Conservation (phyloP, 2,113 vertebrate species). For the Speoplatyrhinus poulsoni region DNA sequence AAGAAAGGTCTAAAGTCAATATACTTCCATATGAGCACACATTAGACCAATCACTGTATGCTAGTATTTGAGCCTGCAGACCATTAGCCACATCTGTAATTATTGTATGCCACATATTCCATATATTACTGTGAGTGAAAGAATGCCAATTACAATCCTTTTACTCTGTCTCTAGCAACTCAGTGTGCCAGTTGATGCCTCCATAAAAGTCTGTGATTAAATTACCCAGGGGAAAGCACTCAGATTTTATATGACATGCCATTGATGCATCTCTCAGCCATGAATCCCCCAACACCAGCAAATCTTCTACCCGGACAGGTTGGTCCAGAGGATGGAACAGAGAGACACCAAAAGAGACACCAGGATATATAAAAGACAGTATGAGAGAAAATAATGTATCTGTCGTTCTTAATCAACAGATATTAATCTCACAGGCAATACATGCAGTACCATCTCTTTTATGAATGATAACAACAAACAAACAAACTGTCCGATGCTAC, state of each 20-base stretch:
- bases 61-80: constrained; percentile 54
- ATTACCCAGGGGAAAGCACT: constrained; percentile 67
- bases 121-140: constrained; percentile 70
- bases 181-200: constrained; percentile 58
- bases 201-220: constrained; percentile 69
- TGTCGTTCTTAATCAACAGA: constrained; percentile 27
- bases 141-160: constrained; percentile 70
- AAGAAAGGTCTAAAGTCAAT: constrained; percentile 54
- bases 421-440: constrained; percentile 21
- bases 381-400: background rate
- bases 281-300: constrained; percentile 59
- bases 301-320: constrained; percentile 62
- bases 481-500: constrained; percentile 12
- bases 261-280: constrained; percentile 59
- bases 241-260: constrained; percentile 67
- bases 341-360: constrained; percentile 18
- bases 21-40: constrained; percentile 45
- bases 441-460: constrained; percentile 26
- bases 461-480: constrained; percentile 19
- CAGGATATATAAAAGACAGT: background rate
- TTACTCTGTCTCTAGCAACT: constrained; percentile 56
- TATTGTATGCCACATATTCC: constrained; percentile 61
- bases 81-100: constrained; percentile 62
- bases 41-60: constrained; percentile 51
- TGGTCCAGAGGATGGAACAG: constrained; percentile 47